A percentile compares a stretch with the other conserved stretches of the same genome.
Evolutionary conservation across 2,888 invertebrate species (phyloP).

Genomic region (Bedellia somnulentella): DNA sequence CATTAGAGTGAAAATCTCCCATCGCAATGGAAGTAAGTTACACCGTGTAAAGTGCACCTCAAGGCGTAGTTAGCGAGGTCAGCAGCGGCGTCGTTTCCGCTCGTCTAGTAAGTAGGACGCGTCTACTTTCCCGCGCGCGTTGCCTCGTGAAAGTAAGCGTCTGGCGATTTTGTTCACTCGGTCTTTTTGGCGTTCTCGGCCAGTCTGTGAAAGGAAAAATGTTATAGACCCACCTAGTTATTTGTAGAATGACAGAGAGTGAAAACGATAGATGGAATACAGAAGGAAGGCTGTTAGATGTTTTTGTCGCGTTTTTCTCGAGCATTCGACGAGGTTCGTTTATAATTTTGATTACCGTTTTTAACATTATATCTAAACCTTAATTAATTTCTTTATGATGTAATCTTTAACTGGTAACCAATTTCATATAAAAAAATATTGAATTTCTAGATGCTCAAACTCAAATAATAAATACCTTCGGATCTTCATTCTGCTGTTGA

Average conservation of each 20-base stretch:
- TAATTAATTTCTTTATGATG: too few species aligned
- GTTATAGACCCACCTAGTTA: slow-evolving; percentile 2
- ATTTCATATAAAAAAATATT: too few species aligned
- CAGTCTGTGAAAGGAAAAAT: neutral
- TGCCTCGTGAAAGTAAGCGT: slow-evolving; percentile 27
- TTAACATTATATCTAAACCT: slow-evolving; percentile 1
- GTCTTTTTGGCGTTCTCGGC: slow-evolving; percentile 26
- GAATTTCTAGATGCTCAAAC: too few species aligned
- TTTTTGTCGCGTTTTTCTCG: too few species aligned
- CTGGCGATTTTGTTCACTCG: slow-evolving; percentile 43
- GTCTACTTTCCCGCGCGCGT: slow-evolving; percentile 24
- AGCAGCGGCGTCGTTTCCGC: slow-evolving; percentile 11
- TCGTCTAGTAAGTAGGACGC: slow-evolving; percentile 39
- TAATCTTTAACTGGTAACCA: too few species aligned
- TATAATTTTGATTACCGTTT: neutral
- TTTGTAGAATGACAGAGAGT: too few species aligned
- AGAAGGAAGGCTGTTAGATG: too few species aligned
- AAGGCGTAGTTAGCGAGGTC: too few species aligned
- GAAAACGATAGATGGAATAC: too few species aligned
- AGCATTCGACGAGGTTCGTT: neutral
- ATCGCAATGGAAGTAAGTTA: too few species aligned
- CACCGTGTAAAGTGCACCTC: too few species aligned
- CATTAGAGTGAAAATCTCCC: too few species aligned
- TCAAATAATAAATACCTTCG: slow-evolving; percentile 29
- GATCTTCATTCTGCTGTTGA: slow-evolving; percentile 21